Evolutionary conservation across 2,113 vertebrate species (phyloP), one percentile per base, ranked within the genome.

Genomic region (Noctilio leporinus): DNA sequence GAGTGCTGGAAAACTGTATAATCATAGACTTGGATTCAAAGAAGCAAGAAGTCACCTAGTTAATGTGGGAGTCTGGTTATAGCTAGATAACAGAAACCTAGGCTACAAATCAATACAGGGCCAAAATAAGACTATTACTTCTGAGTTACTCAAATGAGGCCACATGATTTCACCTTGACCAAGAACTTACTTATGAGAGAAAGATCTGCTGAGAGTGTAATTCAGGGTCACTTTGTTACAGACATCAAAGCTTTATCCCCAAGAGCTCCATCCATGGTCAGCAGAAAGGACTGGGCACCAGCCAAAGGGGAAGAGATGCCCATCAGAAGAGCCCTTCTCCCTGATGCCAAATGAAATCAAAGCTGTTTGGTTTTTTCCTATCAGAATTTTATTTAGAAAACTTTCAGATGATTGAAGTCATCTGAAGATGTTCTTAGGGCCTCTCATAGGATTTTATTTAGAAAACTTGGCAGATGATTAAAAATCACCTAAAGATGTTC

Each of bases 351-450:
- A 38, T 70, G 24, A 94, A 94, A 78, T 92, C 9, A 28, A 30
- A 55, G 10, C 24, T 8, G 4, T 64, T 92, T 7, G 73, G 7
- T 55, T 57, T 75, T 85, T 55, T 22, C 9, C 45, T 22, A 16
- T 51, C 38, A 22, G 7, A 22, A 92, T 95, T 89, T 92, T 65
- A 87, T 85, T 93, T 93, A 51, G 51, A 80, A 84, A 81, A 30
- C 38, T 70, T 80, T 55, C 19, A n/a, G n/a, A 78, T 78, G 40
- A 35, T 75, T 65, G 14, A 93, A 89, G 73, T 82, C 26, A 62
- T 77, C 47, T 85, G 26, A 91, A 67, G 45, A 7, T 70, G 35
- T 70, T 51, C 47, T 91, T 86, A 43, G 77, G 77, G 7, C 30
- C 43, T 93, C 45, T 81, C 24, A 65, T 33, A 33, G 7, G 26